Evolutionary conservation across 2,113 vertebrate genomes (phyloP).

Genomic region (Echinops telfairi): DNA sequence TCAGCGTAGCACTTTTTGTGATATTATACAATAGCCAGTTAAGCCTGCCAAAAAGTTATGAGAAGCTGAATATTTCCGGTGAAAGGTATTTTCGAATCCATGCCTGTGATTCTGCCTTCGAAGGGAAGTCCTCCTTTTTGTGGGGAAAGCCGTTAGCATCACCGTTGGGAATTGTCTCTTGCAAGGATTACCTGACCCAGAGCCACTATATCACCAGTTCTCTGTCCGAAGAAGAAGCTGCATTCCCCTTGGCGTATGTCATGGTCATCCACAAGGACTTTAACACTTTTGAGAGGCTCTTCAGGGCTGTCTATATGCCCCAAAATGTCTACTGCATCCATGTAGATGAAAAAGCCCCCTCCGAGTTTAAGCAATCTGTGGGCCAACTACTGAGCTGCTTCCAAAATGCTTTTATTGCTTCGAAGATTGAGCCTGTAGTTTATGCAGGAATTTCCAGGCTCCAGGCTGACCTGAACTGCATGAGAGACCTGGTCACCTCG

Average conservation of each 20-base stretch:
- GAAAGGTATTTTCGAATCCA: fast-evolving
- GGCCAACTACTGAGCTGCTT: slow-evolving; percentile 80
- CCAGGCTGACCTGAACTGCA: slow-evolving; percentile 86
- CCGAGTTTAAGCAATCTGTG: slow-evolving; percentile 66
- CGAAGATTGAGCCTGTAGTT: slow-evolving; percentile 79
- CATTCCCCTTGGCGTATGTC: slow-evolving; percentile 84
- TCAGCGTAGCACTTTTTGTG: slow-evolving; percentile 63
- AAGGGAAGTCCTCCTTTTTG: fast-evolving
- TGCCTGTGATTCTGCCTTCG: background rate
- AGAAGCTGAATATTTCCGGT: background rate
- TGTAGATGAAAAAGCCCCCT: slow-evolving; percentile 81
- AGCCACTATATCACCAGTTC: slow-evolving; percentile 81
- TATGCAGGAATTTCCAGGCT: slow-evolving; percentile 86
- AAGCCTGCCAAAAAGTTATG: background rate
- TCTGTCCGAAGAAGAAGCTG: slow-evolving; percentile 81
- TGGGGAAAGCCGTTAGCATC: background rate
- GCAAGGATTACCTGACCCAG: slow-evolving; percentile 61
- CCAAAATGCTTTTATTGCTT: slow-evolving; percentile 84
- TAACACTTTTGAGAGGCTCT: slow-evolving; percentile 82
- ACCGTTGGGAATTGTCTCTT: background rate
- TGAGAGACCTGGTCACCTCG: slow-evolving; percentile 79
- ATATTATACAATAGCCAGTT: background rate
- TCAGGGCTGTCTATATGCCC: slow-evolving; percentile 84
- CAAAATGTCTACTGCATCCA: slow-evolving; percentile 87
- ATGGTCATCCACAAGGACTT: slow-evolving; percentile 86